These are phyloP conservation scores for Drosophila nigritarsus DNA, from an alignment of 2,888 invertebrate species.

Conservation along the genomic window DNA sequence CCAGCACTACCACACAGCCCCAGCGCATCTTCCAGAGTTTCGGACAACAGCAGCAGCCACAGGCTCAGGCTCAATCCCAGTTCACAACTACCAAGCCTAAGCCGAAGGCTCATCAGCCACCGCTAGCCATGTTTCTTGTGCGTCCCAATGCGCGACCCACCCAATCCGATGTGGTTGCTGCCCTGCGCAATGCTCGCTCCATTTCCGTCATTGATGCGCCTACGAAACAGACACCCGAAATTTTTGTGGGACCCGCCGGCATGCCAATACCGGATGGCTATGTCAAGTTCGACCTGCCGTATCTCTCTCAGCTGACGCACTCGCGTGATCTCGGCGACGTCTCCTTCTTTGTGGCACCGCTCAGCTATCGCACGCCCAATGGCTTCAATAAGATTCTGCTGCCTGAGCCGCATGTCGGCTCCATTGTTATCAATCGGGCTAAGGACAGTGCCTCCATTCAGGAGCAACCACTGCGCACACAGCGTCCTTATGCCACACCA, in stretches of 20 bases:
- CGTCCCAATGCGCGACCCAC: conserved; percentile 85
- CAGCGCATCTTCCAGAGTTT: conserved; percentile 77
- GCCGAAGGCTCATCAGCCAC: conserved; percentile 92
- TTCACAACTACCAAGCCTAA: conserved; percentile 87
- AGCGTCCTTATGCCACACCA: conserved; percentile 56
- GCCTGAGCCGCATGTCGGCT: conserved; percentile 94
- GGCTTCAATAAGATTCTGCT: conserved; percentile 94
- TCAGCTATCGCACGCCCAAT: conserved; percentile 93
- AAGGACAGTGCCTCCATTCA: conserved; percentile 47
- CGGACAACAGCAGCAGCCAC: conserved; percentile 84
- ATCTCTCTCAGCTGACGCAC: conserved; percentile 87
- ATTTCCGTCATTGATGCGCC: conserved; percentile 92
- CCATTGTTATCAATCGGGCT: conserved; percentile 90
- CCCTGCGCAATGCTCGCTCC: conserved; percentile 89
- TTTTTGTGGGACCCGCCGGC: conserved; percentile 93
- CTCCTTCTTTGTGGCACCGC: conserved; percentile 94
- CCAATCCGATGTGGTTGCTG: conserved; percentile 89
- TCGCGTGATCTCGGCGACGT: conserved; percentile 89
- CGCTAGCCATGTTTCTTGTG: conserved; percentile 92
- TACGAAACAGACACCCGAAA: conserved; percentile 89
- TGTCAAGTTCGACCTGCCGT: conserved; percentile 93
- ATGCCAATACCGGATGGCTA: conserved; percentile 90
- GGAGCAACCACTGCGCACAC: conserved; percentile 55
- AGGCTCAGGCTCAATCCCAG: conserved; percentile 49
- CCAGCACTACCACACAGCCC: conserved; percentile 79